Percentiles rank a stretch among this genome's conserved stretches.
Evolutionary conservation across 2,797 vertebrate species (phyloP).

Genomic region (Margarornis squamiger): DNA sequence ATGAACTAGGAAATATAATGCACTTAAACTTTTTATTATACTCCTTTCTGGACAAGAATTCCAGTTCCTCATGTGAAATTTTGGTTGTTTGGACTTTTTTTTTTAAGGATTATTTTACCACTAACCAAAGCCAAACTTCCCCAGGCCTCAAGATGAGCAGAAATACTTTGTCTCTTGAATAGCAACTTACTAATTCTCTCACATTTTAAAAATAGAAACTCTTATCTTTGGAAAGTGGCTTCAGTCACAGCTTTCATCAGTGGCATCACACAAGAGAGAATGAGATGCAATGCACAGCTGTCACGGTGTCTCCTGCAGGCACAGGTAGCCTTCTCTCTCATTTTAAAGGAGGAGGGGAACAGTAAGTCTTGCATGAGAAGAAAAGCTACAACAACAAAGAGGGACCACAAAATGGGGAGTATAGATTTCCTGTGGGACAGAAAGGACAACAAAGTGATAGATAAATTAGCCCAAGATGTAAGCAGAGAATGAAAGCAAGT

Average conservation of each 20-base stretch:
- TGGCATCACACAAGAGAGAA: background rate
- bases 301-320: background rate
- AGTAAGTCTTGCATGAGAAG: background rate
- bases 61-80: background rate
- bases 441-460: background rate
- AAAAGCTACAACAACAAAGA: background rate
- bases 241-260: background rate
- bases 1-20: background rate
- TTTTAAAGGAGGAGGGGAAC: background rate
- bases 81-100: background rate
- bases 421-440: background rate
- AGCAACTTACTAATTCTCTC: background rate
- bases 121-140: background rate
- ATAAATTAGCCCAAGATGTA: background rate
- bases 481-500: background rate
- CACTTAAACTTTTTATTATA: background rate
- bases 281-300: background rate
- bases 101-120: background rate
- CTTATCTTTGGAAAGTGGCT: background rate
- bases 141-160: background rate
- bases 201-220: background rate
- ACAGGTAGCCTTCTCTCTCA: background rate
- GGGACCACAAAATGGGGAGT: background rate
- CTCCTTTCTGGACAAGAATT: background rate
- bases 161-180: background rate